Percentiles rank a stretch among this genome's conserved stretches.
Evolutionary conservation across 2,113 vertebrate genomes (phyloP).

Genomic region (Larimichthys polyactis): DNA sequence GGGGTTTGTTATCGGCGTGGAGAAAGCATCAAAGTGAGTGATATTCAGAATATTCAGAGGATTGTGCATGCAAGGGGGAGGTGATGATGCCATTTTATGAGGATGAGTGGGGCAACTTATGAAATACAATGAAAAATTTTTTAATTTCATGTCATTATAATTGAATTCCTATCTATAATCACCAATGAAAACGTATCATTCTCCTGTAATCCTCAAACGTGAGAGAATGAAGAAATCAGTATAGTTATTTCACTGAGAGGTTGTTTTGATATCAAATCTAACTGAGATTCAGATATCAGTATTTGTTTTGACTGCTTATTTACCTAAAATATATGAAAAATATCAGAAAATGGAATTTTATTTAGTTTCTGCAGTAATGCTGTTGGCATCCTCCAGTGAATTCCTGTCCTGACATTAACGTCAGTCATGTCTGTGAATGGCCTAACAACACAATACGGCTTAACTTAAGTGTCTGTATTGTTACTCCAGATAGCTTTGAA

Average conservation of each 20-base stretch:
- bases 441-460: no score
- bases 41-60: background rate
- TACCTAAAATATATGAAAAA: background rate
- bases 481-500: background rate
- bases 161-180: background rate
- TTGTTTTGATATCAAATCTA: background rate
- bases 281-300: background rate
- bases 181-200: background rate
- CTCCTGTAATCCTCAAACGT: background rate
- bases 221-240: background rate
- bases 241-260: background rate
- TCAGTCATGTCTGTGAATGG: background rate
- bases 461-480: background rate
- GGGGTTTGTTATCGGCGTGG: constrained; percentile 7
- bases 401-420: background rate
- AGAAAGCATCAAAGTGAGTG: constrained; percentile 23
- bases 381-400: background rate
- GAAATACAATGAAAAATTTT: background rate
- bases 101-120: background rate
- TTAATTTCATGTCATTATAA: background rate
- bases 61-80: background rate
- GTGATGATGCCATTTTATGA: constrained; percentile 15
- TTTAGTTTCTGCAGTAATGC: background rate
- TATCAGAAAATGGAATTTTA: background rate
- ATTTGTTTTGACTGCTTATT: background rate